Evolutionary conservation across 1,140 invertebrate genomes (phyloP).

Genomic region (Drosophila albomicans): DNA sequence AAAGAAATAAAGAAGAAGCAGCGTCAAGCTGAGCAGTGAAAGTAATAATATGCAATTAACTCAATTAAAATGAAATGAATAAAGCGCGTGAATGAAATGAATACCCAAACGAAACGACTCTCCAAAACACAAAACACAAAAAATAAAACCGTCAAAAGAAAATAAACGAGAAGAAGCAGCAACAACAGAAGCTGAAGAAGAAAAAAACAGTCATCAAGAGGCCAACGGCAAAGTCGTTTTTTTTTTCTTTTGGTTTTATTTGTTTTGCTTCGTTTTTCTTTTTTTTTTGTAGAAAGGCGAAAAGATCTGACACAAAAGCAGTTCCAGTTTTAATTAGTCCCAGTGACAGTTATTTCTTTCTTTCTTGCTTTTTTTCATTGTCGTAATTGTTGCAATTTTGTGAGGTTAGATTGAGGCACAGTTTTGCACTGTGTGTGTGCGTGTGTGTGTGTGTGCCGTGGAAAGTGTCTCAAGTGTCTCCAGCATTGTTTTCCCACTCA

Average conservation of each 20-base stretch:
- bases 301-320: slow-evolving; percentile 8
- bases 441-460: too few species aligned
- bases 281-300: slow-evolving; percentile 8
- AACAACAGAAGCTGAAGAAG: not conserved
- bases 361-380: not conserved
- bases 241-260: not conserved
- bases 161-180: too few species aligned
- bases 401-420: slow-evolving; percentile 7
- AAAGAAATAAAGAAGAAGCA: not conserved
- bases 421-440: too few species aligned
- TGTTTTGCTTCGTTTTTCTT: not conserved
- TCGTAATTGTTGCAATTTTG: slow-evolving; percentile 2
- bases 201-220: slow-evolving; percentile 23
- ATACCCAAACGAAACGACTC: slow-evolving; percentile 2
- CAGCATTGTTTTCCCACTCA: too few species aligned
- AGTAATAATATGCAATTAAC: slow-evolving; percentile 67
- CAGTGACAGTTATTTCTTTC: slow-evolving; percentile 28
- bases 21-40: slow-evolving; percentile 50
- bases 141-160: slow-evolving; percentile 11
- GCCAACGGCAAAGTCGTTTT: slow-evolving; percentile 21
- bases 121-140: not conserved
- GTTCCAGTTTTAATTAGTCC: slow-evolving; percentile 47
- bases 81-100: slow-evolving; percentile 8
- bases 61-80: slow-evolving; percentile 61
- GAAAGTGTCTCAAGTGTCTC: too few species aligned